phyloP scores from a whole-genome alignment of 1,140 invertebrate genomes.

The Globodera ellingtonae region DNA sequence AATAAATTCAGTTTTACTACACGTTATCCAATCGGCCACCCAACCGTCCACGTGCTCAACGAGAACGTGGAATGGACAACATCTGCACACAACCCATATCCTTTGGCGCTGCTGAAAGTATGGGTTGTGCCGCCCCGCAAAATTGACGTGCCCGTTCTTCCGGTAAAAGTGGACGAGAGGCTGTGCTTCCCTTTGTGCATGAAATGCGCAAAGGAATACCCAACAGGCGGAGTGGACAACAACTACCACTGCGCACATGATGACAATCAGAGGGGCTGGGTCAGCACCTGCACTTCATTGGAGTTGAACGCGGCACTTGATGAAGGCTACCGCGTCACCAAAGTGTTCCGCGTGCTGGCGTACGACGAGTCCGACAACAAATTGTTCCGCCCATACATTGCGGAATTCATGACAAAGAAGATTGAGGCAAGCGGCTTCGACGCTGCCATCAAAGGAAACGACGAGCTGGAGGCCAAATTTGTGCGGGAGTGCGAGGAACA shows the following conservation, averaged over 20 bases:
- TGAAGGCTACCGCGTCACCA: conserved; percentile 3
- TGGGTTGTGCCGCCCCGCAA: not conserved
- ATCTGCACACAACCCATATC: not conserved
- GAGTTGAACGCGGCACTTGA: conserved; percentile 11
- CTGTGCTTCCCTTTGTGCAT: conserved; percentile 6
- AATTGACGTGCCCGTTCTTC: not conserved
- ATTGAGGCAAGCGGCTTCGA: not conserved
- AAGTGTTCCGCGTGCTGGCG: not conserved
- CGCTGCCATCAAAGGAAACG: not conserved
- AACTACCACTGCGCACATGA: not conserved
- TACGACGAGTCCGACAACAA: not conserved
- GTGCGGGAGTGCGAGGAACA: not conserved
- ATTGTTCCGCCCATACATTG: not conserved
- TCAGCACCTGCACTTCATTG: conserved; percentile 5
- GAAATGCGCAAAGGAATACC: conserved; percentile 1
- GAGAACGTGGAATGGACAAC: too few species aligned
- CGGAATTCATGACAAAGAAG: not conserved
- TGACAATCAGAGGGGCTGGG: conserved; percentile 10
- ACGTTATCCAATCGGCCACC: too few species aligned
- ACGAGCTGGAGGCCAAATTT: not conserved
- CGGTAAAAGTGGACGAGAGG: conserved; percentile 15
- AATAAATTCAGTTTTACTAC: too few species aligned
- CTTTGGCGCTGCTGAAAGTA: not conserved
- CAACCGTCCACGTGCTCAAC: too few species aligned
- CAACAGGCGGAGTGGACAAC: not conserved